Evolutionary conservation across 2,888 invertebrate species (phyloP), one percentile per base, ranked within the genome.

Genomic region (Notocelia uddmanniana): DNA sequence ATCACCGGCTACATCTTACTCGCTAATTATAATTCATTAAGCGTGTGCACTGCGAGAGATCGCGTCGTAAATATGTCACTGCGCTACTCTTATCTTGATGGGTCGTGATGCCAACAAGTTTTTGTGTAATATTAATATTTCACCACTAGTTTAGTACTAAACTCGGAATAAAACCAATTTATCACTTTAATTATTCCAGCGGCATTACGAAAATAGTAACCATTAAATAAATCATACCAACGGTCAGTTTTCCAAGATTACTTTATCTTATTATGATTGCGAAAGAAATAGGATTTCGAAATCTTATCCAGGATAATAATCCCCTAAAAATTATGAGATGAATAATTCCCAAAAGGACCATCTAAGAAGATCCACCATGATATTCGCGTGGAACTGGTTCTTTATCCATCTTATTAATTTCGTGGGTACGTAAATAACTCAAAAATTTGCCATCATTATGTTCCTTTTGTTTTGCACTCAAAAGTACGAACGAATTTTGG

Each of bases 61-160:
- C 69, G 52, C 64, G 19, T 77, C 73, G 73, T 79, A 82, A 79
- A 84, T 81, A 79, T 74, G 76, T 77, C 78, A 76, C 76, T 74
- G 63, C 57, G 76, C 69, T 71, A 75, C 67, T 76, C 77, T 89
- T 91, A 90, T 91, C 89, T 84, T 79, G 82, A 83, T 88, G 87
- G 89, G 79, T 81, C 79, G 81, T 80, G 84, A 83, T 84, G 81
- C 77, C 74, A 76, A 75, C 85, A 83, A 52, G 74, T 75, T 73
- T 74, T 75, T 74, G 77, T 77, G 71, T 78, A 77, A 74, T n/a
- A n/a, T n/a, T n/a, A n/a, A n/a, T 75, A 73, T 68, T 54, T 68
- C 75, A 34, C 13, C 41, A 45, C 41, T n/a, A n/a, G 41, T n/a
- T n/a, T 15, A 15, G 15, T n/a, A 45, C 3, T n/a, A 13, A n/a